Percentiles rank a stretch among this genome's conserved stretches.
phyloP scores from a whole-genome alignment of 2,797 vertebrate genomes.

The Cyclopterus lumpus region DNA sequence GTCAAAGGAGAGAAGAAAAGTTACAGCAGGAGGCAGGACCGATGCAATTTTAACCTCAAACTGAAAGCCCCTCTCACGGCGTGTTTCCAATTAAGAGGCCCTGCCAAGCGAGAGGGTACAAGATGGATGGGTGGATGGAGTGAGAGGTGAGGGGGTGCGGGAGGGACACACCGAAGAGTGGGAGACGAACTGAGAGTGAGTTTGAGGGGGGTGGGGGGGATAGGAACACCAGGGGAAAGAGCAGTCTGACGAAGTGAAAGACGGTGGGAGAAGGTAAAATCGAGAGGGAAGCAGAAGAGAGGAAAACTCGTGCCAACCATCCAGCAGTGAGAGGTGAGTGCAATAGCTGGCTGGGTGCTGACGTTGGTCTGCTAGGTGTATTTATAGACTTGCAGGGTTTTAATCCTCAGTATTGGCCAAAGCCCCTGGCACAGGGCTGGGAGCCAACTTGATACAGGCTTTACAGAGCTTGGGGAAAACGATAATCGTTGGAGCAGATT shows the following conservation, averaged over 20 bases:
- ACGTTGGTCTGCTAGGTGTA: conserved; percentile 79
- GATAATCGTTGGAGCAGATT: conserved; percentile 61
- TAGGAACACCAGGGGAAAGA: conserved; percentile 27
- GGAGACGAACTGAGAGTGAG: conserved; percentile 53
- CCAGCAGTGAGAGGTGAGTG: conserved; percentile 70
- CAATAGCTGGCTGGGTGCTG: conserved; percentile 70
- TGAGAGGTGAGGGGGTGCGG: conserved; percentile 38
- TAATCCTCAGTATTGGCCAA: conserved; percentile 83
- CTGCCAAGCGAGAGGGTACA: conserved; percentile 74
- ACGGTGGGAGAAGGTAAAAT: conserved; percentile 43
- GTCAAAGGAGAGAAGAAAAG: conserved; percentile 62
- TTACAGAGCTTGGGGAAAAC: conserved; percentile 66
- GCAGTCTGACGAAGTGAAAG: conserved; percentile 35
- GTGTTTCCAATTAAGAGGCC: conserved; percentile 82
- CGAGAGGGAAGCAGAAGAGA: conserved; percentile 32
- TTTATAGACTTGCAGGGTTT: conserved; percentile 83
- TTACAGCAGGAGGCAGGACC: conserved; percentile 74
- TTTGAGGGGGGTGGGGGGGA: conserved; percentile 38
- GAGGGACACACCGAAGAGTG: conserved; percentile 40
- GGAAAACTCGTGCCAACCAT: conserved; percentile 52
- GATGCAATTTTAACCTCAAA: conserved; percentile 78
- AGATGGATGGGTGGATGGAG: conserved; percentile 55
- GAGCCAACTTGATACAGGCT: conserved; percentile 74
- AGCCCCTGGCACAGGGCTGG: conserved; percentile 73
- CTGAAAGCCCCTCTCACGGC: conserved; percentile 78